Evolutionary conservation across 2,888 invertebrate species (phyloP).

Genomic region (Sarcophaga carnaria): DNA sequence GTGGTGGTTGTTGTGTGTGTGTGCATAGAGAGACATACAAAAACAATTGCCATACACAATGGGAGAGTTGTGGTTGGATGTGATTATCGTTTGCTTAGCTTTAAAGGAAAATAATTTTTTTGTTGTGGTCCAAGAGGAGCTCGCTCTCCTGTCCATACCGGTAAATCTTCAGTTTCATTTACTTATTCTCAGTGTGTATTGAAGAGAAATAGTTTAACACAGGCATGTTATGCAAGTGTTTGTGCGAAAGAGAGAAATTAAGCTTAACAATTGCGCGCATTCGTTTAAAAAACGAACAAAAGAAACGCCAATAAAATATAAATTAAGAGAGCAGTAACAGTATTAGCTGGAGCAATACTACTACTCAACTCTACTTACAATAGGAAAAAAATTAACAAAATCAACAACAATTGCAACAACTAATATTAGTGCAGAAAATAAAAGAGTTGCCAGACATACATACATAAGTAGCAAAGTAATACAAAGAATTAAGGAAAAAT

Average conservation of each 20-base stretch:
- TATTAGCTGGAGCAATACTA: not conserved
- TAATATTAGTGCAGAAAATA: not conserved
- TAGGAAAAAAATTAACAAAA: not conserved
- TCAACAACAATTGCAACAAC: not conserved
- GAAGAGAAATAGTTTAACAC: not conserved
- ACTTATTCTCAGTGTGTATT: too few relatives aligned
- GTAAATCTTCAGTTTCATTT: not conserved
- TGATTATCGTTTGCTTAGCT: slow-evolving; percentile 17
- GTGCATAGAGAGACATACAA: slow-evolving; percentile 12
- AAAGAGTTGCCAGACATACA: slow-evolving; percentile 14
- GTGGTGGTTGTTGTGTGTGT: slow-evolving; percentile 7
- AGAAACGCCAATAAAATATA: not conserved
- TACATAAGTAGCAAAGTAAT: not conserved
- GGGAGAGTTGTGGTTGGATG: slow-evolving; percentile 12
- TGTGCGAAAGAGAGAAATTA: slow-evolving; percentile 45
- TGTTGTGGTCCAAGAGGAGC: not conserved
- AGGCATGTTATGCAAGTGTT: not conserved
- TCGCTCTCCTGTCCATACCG: not conserved
- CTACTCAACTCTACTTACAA: not conserved
- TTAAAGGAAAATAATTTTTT: not conserved
- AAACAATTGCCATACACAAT: slow-evolving; percentile 37
- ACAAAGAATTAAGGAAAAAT: not conserved
- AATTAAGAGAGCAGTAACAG: slow-evolving; percentile 10
- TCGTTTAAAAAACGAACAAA: slow-evolving; percentile 7
- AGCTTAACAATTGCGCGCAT: slow-evolving; percentile 53